These are phyloP conservation scores for Protonemura montana DNA, from an alignment of 2,888 invertebrate genomes.

Conservation along the genomic window DNA sequence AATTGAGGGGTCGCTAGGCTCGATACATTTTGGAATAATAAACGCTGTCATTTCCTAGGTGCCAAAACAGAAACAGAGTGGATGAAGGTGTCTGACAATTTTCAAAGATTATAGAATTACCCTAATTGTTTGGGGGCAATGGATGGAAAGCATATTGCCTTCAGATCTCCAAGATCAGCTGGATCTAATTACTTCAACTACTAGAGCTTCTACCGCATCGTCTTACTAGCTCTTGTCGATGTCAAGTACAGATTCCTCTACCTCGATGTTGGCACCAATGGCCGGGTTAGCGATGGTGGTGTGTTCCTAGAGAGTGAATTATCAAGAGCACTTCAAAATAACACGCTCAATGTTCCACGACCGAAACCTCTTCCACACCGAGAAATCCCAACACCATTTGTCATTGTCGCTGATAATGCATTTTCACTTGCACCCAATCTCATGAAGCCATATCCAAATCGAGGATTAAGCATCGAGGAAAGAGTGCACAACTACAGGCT, in stretches of 20 bases:
- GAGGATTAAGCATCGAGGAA: slow-evolving; percentile 42
- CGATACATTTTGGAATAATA: too few relatives aligned
- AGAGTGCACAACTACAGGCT: slow-evolving; percentile 49
- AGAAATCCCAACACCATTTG: slow-evolving; percentile 26
- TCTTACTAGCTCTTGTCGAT: slow-evolving; percentile 46
- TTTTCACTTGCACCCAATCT: slow-evolving; percentile 41
- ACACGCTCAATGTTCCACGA: slow-evolving; percentile 41
- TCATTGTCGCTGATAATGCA: slow-evolving; percentile 47
- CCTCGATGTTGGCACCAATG: slow-evolving; percentile 52
- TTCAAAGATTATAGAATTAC: slow-evolving; percentile 48
- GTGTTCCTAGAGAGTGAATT: slow-evolving; percentile 42
- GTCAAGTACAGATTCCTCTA: slow-evolving; percentile 51
- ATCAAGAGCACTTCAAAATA: slow-evolving; percentile 15
- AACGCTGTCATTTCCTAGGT: slow-evolving; percentile 24
- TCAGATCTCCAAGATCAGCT: slow-evolving; percentile 47
- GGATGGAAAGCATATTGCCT: slow-evolving; percentile 51
- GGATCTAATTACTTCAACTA: slow-evolving; percentile 51
- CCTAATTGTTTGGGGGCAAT: slow-evolving; percentile 48
- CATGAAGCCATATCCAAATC: slow-evolving; percentile 44
- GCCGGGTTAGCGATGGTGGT: slow-evolving; percentile 50
- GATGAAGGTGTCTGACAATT: slow-evolving; percentile 40
- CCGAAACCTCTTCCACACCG: slow-evolving; percentile 37
- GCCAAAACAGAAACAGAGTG: slow-evolving; percentile 40
- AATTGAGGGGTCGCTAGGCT: too few relatives aligned
- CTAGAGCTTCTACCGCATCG: slow-evolving; percentile 47